A percentile compares a stretch with the other conserved stretches of the same genome.
Evolutionary conservation across 2,113 vertebrate genomes (phyloP).

Genomic region (Aptenodytes forsteri): DNA sequence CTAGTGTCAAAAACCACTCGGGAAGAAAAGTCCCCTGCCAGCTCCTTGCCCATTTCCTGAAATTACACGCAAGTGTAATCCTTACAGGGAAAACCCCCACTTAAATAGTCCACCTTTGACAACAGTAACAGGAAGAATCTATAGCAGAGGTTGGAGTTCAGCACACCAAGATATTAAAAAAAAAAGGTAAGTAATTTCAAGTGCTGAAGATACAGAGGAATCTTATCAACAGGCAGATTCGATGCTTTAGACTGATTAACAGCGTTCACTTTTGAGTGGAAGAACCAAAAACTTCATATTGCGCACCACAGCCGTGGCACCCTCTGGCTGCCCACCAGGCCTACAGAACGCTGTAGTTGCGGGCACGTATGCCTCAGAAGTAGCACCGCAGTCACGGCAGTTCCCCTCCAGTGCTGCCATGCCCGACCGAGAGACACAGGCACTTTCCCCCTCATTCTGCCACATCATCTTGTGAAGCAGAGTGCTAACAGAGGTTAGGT

Average conservation of each 20-base stretch:
- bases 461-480: fast-evolving
- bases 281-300: not conserved
- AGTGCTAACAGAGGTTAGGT: fast-evolving
- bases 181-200: not conserved
- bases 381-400: fast-evolving
- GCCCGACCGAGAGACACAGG: fast-evolving
- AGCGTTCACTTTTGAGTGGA: not conserved
- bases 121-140: not conserved
- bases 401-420: fast-evolving
- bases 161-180: not conserved
- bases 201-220: not conserved
- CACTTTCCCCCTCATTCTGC: not conserved
- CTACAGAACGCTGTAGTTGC: fast-evolving
- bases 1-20: not conserved
- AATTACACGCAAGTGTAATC: not conserved
- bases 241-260: not conserved
- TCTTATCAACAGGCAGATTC: not conserved
- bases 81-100: not conserved
- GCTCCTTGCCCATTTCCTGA: not conserved
- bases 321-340: not conserved
- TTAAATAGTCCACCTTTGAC: not conserved
- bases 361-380: fast-evolving
- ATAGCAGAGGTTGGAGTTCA: not conserved
- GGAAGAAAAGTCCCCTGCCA: not conserved
- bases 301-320: fast-evolving